These are phyloP conservation scores for Drosophila sp. DNA, from an alignment of 1,140 invertebrate species.

Conservation along the genomic window DNA sequence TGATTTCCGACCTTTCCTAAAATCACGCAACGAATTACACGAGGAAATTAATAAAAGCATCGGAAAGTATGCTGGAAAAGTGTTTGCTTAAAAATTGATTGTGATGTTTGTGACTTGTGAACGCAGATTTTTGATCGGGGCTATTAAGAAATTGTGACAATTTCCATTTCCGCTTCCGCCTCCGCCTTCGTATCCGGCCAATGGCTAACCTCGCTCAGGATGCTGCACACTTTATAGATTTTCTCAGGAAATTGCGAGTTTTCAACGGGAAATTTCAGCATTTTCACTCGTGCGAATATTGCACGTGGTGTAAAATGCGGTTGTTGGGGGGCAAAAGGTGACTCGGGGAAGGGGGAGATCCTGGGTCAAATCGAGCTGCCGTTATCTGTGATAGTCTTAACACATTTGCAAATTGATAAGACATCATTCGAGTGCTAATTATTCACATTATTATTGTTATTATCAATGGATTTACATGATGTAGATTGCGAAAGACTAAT, in stretches of 20 bases:
- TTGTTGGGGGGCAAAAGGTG: neutral
- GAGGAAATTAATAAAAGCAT: neutral
- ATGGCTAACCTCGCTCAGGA: constrained; percentile 19
- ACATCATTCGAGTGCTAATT: constrained; percentile 12
- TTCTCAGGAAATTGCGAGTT: constrained; percentile 45
- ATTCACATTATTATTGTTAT: neutral
- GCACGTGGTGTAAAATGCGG: neutral
- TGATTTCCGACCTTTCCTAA: neutral
- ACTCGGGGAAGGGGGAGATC: neutral
- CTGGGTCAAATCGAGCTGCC: constrained; percentile 22
- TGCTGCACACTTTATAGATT: constrained; percentile 43
- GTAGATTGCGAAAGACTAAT: neutral
- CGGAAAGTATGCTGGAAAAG: constrained; percentile 23
- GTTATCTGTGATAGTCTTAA: constrained; percentile 9
- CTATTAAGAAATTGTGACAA: constrained; percentile 48
- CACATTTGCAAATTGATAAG: constrained; percentile 46
- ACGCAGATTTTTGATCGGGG: constrained; percentile 13
- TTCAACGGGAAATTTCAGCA: constrained; percentile 33
- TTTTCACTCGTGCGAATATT: constrained; percentile 33
- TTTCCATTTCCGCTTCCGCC: constrained; percentile 42
- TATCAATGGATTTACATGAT: constrained; percentile 38
- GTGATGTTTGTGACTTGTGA: neutral
- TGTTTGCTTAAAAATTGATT: neutral
- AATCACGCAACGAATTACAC: neutral
- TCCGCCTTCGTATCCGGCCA: constrained; percentile 17